Evolutionary conservation across 2,888 invertebrate species (phyloP), one percentile per base, ranked within the genome.

Genomic region (Macaria notata): DNA sequence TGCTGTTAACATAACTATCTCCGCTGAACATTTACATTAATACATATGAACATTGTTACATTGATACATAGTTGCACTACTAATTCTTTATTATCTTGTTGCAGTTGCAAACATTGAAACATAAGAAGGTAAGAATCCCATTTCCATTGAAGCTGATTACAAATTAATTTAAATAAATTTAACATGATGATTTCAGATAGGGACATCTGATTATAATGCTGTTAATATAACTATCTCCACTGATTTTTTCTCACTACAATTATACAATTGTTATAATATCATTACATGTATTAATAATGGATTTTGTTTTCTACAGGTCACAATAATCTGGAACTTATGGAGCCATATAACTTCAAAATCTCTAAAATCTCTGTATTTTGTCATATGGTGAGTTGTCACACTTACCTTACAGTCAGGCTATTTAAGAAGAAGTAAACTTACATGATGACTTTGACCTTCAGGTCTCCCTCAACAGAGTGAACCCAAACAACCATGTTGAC

Each of bases 381-480:
- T 19, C 19, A 19, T 19, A 19, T 19, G 19, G 19, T 19, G 19
- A 19, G 19, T 19, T 19, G 19, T 19, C 19, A 19, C 19, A 19
- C 19, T 19, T 19, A 19, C 19, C 19, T 19, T 19, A 19, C 19
- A 19, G 19, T 19, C 19, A 1, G 2, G 19, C 19, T 19, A 19
- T 1, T 19, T 19, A 19, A 19, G 19, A 1, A 19, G 19, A 19
- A 19, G 19, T 1, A 19, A 19, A 19, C 5, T 36, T 48, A 57
- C 51, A 64, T 65, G 65, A 69, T 77, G 77, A 78, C 69, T 44
- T 49, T 39, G 62, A 64, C 62, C 85, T 77, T 88, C 88, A 88
- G 88, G 88, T 88, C 88, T 88, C 87, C 87, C 87, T 88, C 87
- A 75, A 67, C 87, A 88, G 88, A 88, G 87, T n/a, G 87, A 88